Percentiles rank a stretch among this genome's conserved stretches.
Conservation (phyloP, 2,888 invertebrate species). For the Chrysolina americana region DNA sequence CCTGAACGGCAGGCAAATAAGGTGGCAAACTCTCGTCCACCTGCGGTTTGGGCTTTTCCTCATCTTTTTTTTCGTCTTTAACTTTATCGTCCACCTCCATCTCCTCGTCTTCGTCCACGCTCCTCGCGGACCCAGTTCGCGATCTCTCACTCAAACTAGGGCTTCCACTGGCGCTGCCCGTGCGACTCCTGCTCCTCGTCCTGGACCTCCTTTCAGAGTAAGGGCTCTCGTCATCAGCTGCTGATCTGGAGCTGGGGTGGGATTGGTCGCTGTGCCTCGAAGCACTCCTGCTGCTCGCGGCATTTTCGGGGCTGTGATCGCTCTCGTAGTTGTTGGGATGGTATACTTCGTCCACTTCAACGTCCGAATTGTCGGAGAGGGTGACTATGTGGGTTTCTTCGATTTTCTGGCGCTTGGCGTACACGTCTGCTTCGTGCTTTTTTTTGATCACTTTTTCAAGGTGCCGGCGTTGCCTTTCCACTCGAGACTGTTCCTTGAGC, state of each 20-base stretch:
- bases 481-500: slow-evolving; percentile 81
- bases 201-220: slow-evolving; percentile 44
- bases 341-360: slow-evolving; percentile 43
- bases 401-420: slow-evolving; percentile 60
- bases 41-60: slow-evolving; percentile 58
- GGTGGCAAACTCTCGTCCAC: slow-evolving; percentile 80
- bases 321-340: slow-evolving; percentile 45
- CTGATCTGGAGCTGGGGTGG: slow-evolving; percentile 29
- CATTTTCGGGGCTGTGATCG: slow-evolving; percentile 34
- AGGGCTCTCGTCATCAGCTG: slow-evolving; percentile 45
- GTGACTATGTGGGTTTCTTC: slow-evolving; percentile 65
- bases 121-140: slow-evolving; percentile 45
- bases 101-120: slow-evolving; percentile 57
- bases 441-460: slow-evolving; percentile 66
- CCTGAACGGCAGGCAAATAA: slow-evolving; percentile 83
- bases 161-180: slow-evolving; percentile 50
- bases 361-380: slow-evolving; percentile 65
- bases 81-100: slow-evolving; percentile 61
- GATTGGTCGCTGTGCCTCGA: slow-evolving; percentile 31
- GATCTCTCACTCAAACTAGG: slow-evolving; percentile 53
- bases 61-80: slow-evolving; percentile 59
- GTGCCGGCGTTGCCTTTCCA: slow-evolving; percentile 82
- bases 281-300: slow-evolving; percentile 24
- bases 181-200: slow-evolving; percentile 45
- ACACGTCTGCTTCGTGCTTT: slow-evolving; percentile 63